Evolutionary conservation across 2,888 invertebrate genomes (phyloP), one percentile per base, ranked within the genome.

Genomic region (Syrista parreyssii): DNA sequence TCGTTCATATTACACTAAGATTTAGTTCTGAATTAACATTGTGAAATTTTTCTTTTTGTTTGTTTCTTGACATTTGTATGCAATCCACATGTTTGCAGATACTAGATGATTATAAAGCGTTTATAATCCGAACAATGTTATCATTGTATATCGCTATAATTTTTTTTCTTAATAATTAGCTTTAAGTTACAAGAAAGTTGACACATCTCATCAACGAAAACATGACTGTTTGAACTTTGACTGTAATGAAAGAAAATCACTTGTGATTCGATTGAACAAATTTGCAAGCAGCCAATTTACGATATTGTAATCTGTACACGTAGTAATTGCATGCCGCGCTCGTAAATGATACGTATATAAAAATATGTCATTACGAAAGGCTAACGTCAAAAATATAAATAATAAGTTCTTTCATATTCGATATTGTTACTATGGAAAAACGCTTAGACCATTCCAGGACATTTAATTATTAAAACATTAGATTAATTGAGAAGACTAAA

Each of bases 391-490:
- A 71, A 71, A 71, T 31, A 71, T 33, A 71, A 33, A 31, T 71
- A 71, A 71, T 71, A 71, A 11, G 31, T 71, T 71, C 31, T 71
- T 32, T 32, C 33, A 33, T 71, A 71, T 12, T 71, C 31, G 31
- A 71, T 71, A 23, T 31, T 71, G 31, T 31, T 71, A 33, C 71
- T 12, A 23, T 71, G 32, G 31, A 71, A 71, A 71, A 74, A 74
- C 12, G 74, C 12, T 36, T 74, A 33, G 35, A 75, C 68, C 78
- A 73, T 72, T 78, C 78, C 78, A 78, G 75, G 78, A 75, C 72
- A 36, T 68, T 15, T 71, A 12, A 71, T 23, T 55, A 72, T 77
- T 36, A 77, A 69, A 73, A 69, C 23, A 73, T 35, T 30, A 73
- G n/a, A 33, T 35, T 33, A 31, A 35, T 23, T 2, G 55, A 55